Evolutionary conservation across 2,888 invertebrate species (phyloP).

Genomic region (Diogma glabrata): DNA sequence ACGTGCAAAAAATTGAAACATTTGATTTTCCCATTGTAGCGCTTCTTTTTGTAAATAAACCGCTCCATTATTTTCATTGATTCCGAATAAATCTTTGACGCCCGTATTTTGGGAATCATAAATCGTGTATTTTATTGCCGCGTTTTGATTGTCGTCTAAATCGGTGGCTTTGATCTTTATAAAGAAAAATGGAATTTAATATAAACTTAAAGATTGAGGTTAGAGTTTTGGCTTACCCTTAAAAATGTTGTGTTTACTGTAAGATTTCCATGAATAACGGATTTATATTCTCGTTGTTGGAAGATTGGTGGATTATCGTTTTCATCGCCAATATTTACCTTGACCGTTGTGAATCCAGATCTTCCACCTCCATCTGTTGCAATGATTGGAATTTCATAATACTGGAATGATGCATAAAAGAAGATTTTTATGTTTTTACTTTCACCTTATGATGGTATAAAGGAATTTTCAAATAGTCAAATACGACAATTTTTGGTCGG

Average conservation of each 20-base stretch:
- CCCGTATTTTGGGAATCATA: conserved; percentile 55
- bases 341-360: conserved; percentile 59
- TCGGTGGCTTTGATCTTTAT: conserved; percentile 58
- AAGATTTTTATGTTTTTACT: too few relatives aligned
- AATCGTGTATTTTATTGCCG: conserved; percentile 62
- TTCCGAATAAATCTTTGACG: conserved; percentile 55
- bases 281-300: conserved; percentile 63
- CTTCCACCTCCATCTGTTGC: conserved; percentile 75
- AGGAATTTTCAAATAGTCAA: neutral
- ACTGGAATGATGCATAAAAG: neutral
- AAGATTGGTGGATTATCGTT: conserved; percentile 78
- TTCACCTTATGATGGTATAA: too few relatives aligned
- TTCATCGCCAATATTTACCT: conserved; percentile 69
- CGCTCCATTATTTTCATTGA: conserved; percentile 64
- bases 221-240: conserved; percentile 39
- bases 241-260: conserved; percentile 45
- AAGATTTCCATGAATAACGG: conserved; percentile 51
- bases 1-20: conserved; percentile 80
- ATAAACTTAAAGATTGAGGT: neutral
- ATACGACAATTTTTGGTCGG: conserved; percentile 22
- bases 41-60: conserved; percentile 54
- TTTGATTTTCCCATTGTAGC: conserved; percentile 52
- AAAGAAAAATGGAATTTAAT: neutral
- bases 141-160: conserved; percentile 61
- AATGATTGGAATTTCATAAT: conserved; percentile 60